Base-by-base conservation (phyloP, 2,113 vertebrate species). In the Mungos mungo region DNA sequence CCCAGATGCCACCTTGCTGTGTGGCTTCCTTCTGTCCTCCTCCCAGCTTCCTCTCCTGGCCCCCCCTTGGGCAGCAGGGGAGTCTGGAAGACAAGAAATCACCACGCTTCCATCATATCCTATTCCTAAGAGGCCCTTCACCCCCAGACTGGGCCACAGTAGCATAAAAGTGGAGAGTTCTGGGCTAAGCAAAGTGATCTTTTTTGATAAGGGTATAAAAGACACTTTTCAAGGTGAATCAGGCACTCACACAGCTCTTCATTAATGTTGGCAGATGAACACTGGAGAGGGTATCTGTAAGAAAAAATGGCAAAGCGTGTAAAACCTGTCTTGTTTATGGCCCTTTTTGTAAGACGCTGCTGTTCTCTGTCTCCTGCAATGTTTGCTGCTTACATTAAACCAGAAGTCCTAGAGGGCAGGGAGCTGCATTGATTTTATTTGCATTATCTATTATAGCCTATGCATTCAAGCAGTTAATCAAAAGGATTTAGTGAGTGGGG, bases 371-470 rank as follows among this genome's bases (percentile, higher is more conserved):
- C 69, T 92, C 88, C 35, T 88, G 41, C 33, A 66, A 80, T 35
- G 79, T 86, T 91, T 90, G 65, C 84, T 66, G 7, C 16, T 96
- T 72, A 52, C 9, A 1, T 80, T 77, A 47, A 29, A 66, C 57
- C 50, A 52, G 27, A 74, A 69, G 54, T 97, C 83, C 93, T 88
- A 54, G 76, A 96, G 76, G 21, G n/a, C 92, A 84, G 54, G 21
- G 69, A 74, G 84, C 45, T 14, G 25, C 92, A 63, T 90, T 1
- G 47, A 63, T 92, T 93, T 87, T 66, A 87, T 93, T 93, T 92
- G 93, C 57, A 77, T 95, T 85, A 88, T 94, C 96, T 95, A 95
- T 82, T 95, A 35, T 68, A 63, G 63, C 45, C 21, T 88, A 29
- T 54, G 60, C 76, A 82, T 93, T 93, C 90, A 91, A 93, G 86